These are phyloP conservation scores for Hofmannophila pseudospretella DNA, from an alignment of 2,888 invertebrate species.

Conservation along the genomic window DNA sequence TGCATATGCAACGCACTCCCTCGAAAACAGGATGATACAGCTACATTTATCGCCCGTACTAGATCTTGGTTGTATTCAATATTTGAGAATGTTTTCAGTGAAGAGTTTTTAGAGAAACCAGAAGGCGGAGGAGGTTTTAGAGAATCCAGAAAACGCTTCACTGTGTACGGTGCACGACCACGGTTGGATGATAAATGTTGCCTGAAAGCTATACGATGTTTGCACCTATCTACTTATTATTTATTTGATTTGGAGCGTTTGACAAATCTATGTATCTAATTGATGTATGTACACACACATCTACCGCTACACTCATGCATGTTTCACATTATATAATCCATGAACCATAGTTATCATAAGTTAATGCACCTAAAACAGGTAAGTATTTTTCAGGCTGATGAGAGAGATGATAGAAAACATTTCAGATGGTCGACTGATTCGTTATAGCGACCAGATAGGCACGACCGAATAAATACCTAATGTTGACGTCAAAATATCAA, in stretches of 20 bases:
- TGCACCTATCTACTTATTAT: conserved; percentile 45
- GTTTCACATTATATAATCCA: conserved; percentile 40
- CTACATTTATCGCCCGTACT: conserved; percentile 39
- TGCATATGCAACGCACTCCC: conserved; percentile 63
- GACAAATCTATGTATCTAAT: conserved; percentile 28
- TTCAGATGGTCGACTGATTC: not conserved
- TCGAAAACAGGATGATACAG: conserved; percentile 37
- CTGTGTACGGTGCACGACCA: conserved; percentile 49
- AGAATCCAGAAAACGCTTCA: conserved; percentile 17
- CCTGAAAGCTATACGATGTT: conserved; percentile 57
- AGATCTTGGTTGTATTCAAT: conserved; percentile 25
- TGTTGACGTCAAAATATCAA: too few species aligned
- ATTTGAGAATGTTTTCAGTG: conserved; percentile 12
- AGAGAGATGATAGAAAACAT: not conserved
- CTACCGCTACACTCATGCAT: conserved; percentile 50
- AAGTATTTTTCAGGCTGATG: not conserved
- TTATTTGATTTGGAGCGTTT: conserved; percentile 23
- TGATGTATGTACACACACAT: conserved; percentile 37
- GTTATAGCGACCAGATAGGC: too few species aligned
- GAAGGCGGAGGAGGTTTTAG: conserved; percentile 2
- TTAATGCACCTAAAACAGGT: not conserved
- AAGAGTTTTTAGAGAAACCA: too few species aligned
- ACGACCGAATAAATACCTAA: too few species aligned
- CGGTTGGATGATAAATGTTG: conserved; percentile 62
- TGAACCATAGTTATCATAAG: conserved; percentile 6